Conservation (phyloP, 2,113 vertebrate species). For the Piprites chloris region DNA sequence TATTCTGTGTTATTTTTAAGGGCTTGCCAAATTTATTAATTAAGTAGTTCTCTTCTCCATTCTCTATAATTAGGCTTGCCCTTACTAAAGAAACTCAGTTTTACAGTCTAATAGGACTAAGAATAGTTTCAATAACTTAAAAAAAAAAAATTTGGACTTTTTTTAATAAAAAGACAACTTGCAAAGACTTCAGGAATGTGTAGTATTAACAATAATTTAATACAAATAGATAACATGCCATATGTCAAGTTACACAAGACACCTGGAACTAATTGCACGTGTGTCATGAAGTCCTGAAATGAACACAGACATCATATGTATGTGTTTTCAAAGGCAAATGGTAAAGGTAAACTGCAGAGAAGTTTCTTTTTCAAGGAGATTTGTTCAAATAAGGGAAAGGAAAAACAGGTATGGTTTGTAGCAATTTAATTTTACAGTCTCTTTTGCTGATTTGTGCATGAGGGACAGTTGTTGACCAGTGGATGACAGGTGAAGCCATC, state of each 20-base stretch:
- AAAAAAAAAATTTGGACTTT: neutral
- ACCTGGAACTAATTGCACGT: neutral
- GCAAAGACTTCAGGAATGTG: neutral
- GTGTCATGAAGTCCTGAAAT: neutral
- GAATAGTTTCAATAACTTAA: neutral
- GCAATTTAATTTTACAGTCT: neutral
- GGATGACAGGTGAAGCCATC: neutral
- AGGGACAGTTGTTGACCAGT: neutral
- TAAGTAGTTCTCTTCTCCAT: neutral
- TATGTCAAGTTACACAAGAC: neutral
- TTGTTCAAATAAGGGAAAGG: neutral
- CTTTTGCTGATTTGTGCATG: neutral
- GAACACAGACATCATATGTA: rapidly evolving
- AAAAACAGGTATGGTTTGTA: neutral
- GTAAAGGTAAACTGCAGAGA: neutral
- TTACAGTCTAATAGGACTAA: neutral
- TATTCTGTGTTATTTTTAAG: neutral
- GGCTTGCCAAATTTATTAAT: neutral
- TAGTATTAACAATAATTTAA: neutral
- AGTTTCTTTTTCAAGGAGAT: neutral
- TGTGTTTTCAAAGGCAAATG: neutral
- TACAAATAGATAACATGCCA: neutral
- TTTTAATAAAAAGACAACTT: neutral
- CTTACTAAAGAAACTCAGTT: neutral
- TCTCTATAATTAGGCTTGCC: neutral